Percentiles rank a stretch among this genome's conserved stretches.
Conservation (phyloP, 1,140 invertebrate genomes). For the Seison nebaliae region DNA sequence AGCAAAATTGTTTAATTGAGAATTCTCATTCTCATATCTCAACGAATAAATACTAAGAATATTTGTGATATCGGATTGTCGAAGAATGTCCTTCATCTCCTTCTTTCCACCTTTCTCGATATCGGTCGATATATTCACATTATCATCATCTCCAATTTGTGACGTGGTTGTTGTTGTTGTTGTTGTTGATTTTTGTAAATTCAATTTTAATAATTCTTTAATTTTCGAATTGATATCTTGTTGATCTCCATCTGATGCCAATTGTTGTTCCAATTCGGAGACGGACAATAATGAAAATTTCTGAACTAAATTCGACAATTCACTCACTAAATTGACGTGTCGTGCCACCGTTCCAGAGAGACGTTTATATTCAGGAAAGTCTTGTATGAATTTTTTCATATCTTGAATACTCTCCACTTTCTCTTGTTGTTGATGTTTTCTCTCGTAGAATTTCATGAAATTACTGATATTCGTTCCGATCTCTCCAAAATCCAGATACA, state of each 20-base stretch:
- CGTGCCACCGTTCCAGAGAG: constrained; percentile 90
- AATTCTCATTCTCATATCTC: constrained; percentile 62
- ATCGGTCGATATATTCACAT: not conserved
- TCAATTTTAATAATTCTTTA: not conserved
- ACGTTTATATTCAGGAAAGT: constrained; percentile 94
- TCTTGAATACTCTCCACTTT: constrained; percentile 91
- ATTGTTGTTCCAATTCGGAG: constrained; percentile 81
- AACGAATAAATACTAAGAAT: constrained; percentile 73
- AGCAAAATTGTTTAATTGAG: no score
- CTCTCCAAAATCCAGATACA: constrained; percentile 87
- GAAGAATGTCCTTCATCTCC: constrained; percentile 41
- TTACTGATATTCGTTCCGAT: constrained; percentile 86
- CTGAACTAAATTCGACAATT: constrained; percentile 56
- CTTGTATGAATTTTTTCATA: constrained; percentile 93
- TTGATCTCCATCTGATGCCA: constrained; percentile 71
- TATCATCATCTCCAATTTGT: no score
- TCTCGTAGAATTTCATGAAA: constrained; percentile 88
- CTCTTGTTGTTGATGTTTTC: constrained; percentile 61
- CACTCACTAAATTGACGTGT: constrained; percentile 78
- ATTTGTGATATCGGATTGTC: constrained; percentile 50
- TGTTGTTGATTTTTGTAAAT: constrained; percentile 1
- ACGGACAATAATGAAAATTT: constrained; percentile 54
- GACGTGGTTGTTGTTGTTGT: no score
- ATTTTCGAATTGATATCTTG: not conserved
- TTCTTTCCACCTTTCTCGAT: constrained; percentile 39